Percentiles rank a stretch among this genome's conserved stretches.
These are phyloP conservation scores for Lasioglossum oenotherae DNA, from an alignment of 2,888 invertebrate species.

Conservation along the genomic window DNA sequence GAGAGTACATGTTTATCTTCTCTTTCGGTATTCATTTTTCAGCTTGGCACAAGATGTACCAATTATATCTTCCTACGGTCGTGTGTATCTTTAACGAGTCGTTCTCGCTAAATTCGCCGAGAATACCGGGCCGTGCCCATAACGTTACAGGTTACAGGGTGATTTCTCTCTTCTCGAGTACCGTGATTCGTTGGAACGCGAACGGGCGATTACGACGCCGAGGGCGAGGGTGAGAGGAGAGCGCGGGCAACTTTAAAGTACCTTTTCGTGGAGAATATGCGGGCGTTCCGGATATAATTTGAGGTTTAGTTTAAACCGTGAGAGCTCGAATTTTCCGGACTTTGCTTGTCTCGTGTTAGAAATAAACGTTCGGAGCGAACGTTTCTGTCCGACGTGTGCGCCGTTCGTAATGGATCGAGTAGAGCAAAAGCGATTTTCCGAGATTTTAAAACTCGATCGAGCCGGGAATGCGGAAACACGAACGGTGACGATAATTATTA, in stretches of 20 bases:
- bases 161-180: not conserved
- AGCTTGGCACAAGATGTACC: not conserved
- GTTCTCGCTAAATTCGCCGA: not conserved
- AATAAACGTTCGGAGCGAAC: not conserved
- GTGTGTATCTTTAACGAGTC: not conserved
- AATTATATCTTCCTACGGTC: too few relatives aligned
- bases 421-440: too few relatives aligned
- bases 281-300: slow-evolving; percentile 42
- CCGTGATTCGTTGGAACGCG: slow-evolving; percentile 7
- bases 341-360: not conserved
- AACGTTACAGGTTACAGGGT: not conserved
- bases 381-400: not conserved
- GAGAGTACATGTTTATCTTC: not conserved
- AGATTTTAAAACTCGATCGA: not conserved
- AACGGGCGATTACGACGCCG: not conserved
- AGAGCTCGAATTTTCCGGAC: not conserved
- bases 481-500: not conserved
- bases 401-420: too few relatives aligned
- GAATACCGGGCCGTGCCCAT: too few relatives aligned
- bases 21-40: not conserved
- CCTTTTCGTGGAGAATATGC: slow-evolving; percentile 3
- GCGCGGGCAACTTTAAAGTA: not conserved
- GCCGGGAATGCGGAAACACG: not conserved
- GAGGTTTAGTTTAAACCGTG: slow-evolving; percentile 28
- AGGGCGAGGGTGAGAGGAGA: not conserved